Percentiles rank a stretch among this genome's conserved stretches.
Conservation (phyloP, 2,797 vertebrate genomes). For the Caiman crocodilus region DNA sequence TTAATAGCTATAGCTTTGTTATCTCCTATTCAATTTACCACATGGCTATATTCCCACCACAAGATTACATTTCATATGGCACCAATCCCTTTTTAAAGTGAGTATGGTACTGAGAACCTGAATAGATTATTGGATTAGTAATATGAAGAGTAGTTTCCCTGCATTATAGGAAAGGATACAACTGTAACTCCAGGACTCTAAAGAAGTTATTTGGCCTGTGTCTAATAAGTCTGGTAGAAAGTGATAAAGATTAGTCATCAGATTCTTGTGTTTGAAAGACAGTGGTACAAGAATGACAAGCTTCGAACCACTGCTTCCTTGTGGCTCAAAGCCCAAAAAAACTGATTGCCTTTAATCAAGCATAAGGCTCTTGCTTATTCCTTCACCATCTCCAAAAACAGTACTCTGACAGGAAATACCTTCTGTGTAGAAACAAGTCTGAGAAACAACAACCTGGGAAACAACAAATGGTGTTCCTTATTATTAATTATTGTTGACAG, state of each 20-base stretch:
- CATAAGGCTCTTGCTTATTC: too few species aligned
- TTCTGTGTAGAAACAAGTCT: neutral
- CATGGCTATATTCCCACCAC: neutral
- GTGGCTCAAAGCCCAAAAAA: neutral
- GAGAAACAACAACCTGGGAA: neutral
- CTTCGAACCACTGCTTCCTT: neutral
- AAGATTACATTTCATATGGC: neutral
- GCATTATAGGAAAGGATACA: neutral
- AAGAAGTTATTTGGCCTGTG: neutral
- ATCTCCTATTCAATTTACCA: too few species aligned
- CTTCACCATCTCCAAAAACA: too few species aligned
- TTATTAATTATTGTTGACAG: too few species aligned
- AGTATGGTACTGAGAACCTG: neutral
- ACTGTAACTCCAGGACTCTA: neutral
- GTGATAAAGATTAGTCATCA: neutral
- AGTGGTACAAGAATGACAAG: neutral
- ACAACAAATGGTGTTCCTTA: too few species aligned
- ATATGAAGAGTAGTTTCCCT: neutral
- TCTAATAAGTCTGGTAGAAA: neutral
- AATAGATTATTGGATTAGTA: neutral
- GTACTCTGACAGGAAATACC: neutral
- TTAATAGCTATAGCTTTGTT: neutral
- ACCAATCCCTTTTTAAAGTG: neutral
- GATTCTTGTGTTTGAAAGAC: neutral
- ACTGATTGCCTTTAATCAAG: neutral